phyloP scores from a whole-genome alignment of 2,113 vertebrate genomes.

The Xyrauchen texanus region DNA sequence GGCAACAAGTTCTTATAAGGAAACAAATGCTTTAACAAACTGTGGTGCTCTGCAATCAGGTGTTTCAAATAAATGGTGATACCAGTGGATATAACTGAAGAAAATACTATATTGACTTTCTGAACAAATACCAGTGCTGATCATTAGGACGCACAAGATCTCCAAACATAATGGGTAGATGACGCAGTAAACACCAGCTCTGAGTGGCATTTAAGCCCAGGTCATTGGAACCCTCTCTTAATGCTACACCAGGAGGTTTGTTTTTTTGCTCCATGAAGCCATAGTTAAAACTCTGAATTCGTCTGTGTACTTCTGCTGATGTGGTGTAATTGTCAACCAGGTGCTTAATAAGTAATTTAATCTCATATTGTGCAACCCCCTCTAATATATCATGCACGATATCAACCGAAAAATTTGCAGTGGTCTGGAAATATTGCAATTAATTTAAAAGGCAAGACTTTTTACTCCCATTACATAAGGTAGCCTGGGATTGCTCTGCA shows the following conservation, averaged over 20 bases:
- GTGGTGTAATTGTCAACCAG: neutral
- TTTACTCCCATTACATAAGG: too few relatives aligned
- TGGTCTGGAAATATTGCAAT: too few relatives aligned
- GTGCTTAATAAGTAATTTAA: neutral
- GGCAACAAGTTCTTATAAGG: constrained; percentile 43
- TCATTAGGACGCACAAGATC: constrained; percentile 49
- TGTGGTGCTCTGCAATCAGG: constrained; percentile 45
- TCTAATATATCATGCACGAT: too few relatives aligned
- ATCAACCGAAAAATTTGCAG: too few relatives aligned
- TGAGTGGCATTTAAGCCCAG: constrained; percentile 45
- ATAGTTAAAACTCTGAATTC: constrained; percentile 11
- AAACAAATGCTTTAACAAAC: constrained; percentile 50
- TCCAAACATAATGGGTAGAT: constrained; percentile 51
- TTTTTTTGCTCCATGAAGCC: constrained; percentile 16
- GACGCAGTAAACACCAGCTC: constrained; percentile 48
- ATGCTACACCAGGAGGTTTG: constrained; percentile 31
- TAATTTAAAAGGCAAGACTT: too few relatives aligned
- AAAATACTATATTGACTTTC: constrained; percentile 45
- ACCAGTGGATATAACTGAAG: too few relatives aligned
- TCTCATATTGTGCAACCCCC: neutral
- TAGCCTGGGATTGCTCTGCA: too few relatives aligned
- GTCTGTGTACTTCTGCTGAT: neutral
- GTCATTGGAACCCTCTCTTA: constrained; percentile 48
- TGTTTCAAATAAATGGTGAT: too few relatives aligned
- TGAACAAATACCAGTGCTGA: constrained; percentile 50